phyloP scores from a whole-genome alignment of 2,797 vertebrate species.

The Sardinella longiceps region DNA sequence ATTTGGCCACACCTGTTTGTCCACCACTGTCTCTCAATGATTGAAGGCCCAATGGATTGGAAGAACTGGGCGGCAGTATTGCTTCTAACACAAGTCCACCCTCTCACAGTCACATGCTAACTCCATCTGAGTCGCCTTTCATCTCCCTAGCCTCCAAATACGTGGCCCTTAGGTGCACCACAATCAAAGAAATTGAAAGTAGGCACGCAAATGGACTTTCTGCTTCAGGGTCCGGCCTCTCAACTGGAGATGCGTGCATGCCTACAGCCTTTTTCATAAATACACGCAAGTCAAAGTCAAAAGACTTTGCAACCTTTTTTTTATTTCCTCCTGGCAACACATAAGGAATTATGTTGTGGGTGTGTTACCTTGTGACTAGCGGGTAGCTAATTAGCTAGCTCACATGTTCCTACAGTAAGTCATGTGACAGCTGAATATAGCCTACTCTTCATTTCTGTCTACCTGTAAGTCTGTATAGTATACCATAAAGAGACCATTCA shows the following conservation, averaged over 20 bases:
- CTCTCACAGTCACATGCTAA: neutral
- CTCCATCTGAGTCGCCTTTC: neutral
- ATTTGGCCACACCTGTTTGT: constrained; percentile 2
- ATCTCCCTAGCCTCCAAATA: neutral
- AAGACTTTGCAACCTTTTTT: neutral
- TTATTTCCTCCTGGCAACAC: neutral
- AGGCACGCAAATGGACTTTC: neutral
- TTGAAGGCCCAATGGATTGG: neutral
- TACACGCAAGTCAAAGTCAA: neutral
- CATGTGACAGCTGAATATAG: neutral
- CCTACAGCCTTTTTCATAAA: neutral
- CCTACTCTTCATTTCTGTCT: neutral
- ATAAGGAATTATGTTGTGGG: neutral
- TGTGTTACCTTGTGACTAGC: neutral
- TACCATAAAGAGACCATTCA: neutral
- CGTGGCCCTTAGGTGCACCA: neutral
- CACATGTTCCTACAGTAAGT: neutral
- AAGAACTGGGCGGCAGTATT: neutral
- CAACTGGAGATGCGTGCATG: neutral
- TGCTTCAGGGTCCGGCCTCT: neutral
- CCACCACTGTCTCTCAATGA: neutral
- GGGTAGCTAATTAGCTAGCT: no score
- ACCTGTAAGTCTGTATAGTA: neutral
- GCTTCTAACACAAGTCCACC: neutral
- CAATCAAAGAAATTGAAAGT: neutral